phyloP scores from a whole-genome alignment of 2,797 vertebrate genomes.

The Tangara arthus region DNA sequence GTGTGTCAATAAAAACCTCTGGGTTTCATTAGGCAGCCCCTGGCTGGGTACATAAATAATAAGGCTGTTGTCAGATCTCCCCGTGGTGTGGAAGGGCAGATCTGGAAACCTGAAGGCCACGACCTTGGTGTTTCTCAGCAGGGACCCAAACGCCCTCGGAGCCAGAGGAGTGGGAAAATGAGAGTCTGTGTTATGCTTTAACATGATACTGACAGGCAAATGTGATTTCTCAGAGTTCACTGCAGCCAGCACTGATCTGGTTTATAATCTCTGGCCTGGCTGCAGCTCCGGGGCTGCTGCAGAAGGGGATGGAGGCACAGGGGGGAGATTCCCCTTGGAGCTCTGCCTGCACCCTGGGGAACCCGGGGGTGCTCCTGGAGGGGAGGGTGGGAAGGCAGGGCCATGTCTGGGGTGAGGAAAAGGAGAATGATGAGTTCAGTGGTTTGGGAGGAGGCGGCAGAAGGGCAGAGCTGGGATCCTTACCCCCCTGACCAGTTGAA shows the following conservation, averaged over 20 bases:
- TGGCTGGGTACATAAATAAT: slow-evolving; percentile 70
- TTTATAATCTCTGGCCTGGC: slow-evolving; percentile 24
- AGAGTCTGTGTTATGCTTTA: slow-evolving; percentile 82
- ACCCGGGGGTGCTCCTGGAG: fast-evolving
- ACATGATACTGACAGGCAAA: slow-evolving; percentile 79
- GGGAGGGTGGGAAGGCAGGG: neutral
- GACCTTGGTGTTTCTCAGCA: slow-evolving; percentile 81
- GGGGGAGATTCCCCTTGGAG: neutral
- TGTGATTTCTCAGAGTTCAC: slow-evolving; percentile 66
- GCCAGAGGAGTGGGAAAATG: slow-evolving; percentile 75
- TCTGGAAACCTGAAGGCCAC: slow-evolving; percentile 73
- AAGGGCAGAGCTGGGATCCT: neutral
- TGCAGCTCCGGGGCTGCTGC: neutral
- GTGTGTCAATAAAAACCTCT: slow-evolving; percentile 51
- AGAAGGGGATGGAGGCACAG: neutral
- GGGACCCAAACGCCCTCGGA: slow-evolving; percentile 76
- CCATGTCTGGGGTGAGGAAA: neutral
- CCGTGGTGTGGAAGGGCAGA: slow-evolving; percentile 73
- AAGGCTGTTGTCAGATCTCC: slow-evolving; percentile 71
- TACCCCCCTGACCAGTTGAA: neutral
- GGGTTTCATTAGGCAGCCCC: slow-evolving; percentile 69
- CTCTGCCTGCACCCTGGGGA: fast-evolving
- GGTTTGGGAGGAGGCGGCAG: neutral
- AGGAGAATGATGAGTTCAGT: neutral
- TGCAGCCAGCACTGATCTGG: neutral